Evolutionary conservation across 2,113 vertebrate species (phyloP).

Genomic region (Brevimyrus niger): DNA sequence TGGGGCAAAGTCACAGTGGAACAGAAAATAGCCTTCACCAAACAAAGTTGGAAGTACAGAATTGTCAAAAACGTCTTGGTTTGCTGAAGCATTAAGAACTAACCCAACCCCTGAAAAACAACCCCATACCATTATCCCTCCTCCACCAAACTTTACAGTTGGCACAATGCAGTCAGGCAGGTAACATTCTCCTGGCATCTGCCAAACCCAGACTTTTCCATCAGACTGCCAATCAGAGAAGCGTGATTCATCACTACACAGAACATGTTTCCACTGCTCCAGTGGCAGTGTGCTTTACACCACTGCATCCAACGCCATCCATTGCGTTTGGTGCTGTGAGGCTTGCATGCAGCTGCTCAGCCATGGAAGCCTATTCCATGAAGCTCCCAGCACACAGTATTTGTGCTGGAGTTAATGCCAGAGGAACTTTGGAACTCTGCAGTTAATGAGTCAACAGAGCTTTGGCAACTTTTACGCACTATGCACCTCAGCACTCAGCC

Average conservation of each 20-base stretch:
- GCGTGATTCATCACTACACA: not conserved
- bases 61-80: not conserved
- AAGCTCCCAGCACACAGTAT: too few relatives aligned
- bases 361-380: too few relatives aligned
- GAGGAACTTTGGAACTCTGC: not conserved
- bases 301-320: not conserved
- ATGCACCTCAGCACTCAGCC: too few relatives aligned
- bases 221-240: not conserved
- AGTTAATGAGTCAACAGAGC: too few relatives aligned
- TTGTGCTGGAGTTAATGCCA: too few relatives aligned
- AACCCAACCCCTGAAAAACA: not conserved
- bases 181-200: not conserved
- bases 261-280: not conserved
- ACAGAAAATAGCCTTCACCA: not conserved
- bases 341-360: too few relatives aligned
- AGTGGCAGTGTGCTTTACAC: not conserved
- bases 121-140: not conserved
- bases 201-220: not conserved
- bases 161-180: not conserved
- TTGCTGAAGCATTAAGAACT: not conserved
- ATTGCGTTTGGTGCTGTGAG: too few relatives aligned
- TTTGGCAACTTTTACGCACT: too few relatives aligned
- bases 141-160: not conserved
- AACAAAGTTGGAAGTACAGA: not conserved
- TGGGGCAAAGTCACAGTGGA: not conserved